phyloP scores from a whole-genome alignment of 2,888 invertebrate genomes.

The Schizotus pectinicornis region DNA sequence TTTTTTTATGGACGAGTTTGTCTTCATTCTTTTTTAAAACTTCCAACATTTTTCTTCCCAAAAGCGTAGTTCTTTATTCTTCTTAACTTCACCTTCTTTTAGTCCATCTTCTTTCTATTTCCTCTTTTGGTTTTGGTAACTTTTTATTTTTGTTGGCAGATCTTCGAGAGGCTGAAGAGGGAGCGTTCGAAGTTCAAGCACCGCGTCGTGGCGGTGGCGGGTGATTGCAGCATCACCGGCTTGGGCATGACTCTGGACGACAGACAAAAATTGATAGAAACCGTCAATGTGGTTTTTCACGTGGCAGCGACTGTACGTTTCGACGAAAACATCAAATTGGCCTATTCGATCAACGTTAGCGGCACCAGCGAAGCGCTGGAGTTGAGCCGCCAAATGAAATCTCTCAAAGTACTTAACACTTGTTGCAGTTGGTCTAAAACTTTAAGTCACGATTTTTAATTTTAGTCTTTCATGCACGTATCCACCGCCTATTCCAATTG shows the following conservation, averaged over 20 bases:
- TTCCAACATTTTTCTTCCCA: too few relatives aligned
- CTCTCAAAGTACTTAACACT: constrained; percentile 80
- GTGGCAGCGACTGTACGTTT: constrained; percentile 92
- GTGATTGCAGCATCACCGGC: constrained; percentile 71
- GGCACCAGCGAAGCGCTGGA: constrained; percentile 79
- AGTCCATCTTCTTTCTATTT: too few relatives aligned
- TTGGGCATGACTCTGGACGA: constrained; percentile 69
- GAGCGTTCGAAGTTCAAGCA: constrained; percentile 67
- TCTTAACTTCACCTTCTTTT: background rate
- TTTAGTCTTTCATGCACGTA: constrained; percentile 74
- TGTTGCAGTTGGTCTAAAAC: background rate
- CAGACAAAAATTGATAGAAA: constrained; percentile 66
- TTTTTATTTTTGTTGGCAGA: constrained; percentile 53
- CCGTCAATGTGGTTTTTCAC: constrained; percentile 79
- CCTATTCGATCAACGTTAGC: constrained; percentile 79
- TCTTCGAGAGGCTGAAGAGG: constrained; percentile 63
- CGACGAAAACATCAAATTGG: constrained; percentile 79
- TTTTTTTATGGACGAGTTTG: too few relatives aligned
- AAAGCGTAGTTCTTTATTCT: too few relatives aligned
- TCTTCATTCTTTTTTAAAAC: too few relatives aligned
- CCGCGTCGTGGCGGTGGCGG: constrained; percentile 71
- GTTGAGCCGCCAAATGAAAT: constrained; percentile 72
- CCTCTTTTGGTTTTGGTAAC: too few relatives aligned
- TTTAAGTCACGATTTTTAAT: too few relatives aligned
- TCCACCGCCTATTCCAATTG: constrained; percentile 86